Base-by-base conservation (phyloP, 2,113 vertebrate species). In the Anseranas semipalmata region DNA sequence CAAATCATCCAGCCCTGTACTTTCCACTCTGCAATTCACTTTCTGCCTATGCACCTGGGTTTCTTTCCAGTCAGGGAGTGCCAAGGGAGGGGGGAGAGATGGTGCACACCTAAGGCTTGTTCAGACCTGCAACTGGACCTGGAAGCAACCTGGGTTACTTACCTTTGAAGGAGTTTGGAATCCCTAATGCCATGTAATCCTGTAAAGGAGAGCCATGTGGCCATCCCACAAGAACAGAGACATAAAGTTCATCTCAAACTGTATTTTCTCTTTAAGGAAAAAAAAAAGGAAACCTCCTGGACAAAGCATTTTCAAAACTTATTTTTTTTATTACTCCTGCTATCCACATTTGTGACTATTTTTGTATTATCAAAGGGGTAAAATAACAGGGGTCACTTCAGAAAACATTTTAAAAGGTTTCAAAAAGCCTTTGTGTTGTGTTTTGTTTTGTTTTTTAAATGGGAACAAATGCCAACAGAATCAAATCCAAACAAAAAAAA, bases 41-140 rank as follows among this genome's bases (percentile, higher is more conserved):
- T 79, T 91, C 89, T 87, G 83, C 46, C 89, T 78, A 12, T 89
- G 77, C 91, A 95, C 77, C 86, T 95, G 94, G 80, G 45, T 75
- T 96, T 92, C 73, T 25, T 85, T 89, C 60, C 81, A 89, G 70
- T 17, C 48, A 59, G 53, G 66, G 84, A 94, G 84, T 87, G 94
- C 93, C 94, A 96, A 92, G 27, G 39, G 37, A 92, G 63, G 46
- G 78, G 60, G n/a, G 72, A 84, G 80, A 84, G 85, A 95, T 60
- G 65, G 87, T 46, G 60, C 80, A 87, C 93, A 94, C 73, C 87
- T 95, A 80, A 85, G 65, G 92, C 94, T 60, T 96, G 96, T 96
- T 91, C 87, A 93, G 91, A 92, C 94, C 73, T 96, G 96, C 60
- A 83, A 89, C 81, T 81, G 91, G 93, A 95, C 91, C 70, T 91